Base-by-base conservation (phyloP, 2,888 invertebrate species). In the Cyrtodaria siliqua region DNA sequence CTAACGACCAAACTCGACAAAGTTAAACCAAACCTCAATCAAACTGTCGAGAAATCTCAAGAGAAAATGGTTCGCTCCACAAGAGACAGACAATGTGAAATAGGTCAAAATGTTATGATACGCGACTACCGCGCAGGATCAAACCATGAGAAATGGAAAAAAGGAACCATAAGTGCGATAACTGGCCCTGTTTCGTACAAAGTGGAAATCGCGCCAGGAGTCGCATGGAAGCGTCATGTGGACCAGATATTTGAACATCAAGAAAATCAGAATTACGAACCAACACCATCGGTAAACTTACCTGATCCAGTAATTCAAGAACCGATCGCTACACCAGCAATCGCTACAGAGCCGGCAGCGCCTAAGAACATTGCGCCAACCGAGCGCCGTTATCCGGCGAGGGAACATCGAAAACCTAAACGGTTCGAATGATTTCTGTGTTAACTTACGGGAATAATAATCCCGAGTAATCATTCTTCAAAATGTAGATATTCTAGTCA, bases 101-200 rank as follows among this genome's bases (percentile, higher is more conserved):
- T 38, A 20, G 66, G 72, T 20, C 59, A 63, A 42, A 44, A 26
- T 33, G 59, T 71, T 12, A 23, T 60, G 1, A 49, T 66, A 1
- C 12, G 59, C 20, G 60, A 72, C 33, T 72, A 66, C 26, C 29
- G 72, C 4, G 18, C 23, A 14, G 1, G 29, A 33, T 8, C 33
- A 4, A 12, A 33, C 12, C 29, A 53, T 14, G 50, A 38, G 3
- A 72, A 57, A 53, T 68, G 77, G 72, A 55, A 52, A 12, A 53
- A 61, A 14, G 73, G 73, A n/a, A 62, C 20, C 1, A 53, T 69
- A 3, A 9, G 18, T 9, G 20, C 38, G n/a, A 61, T 62, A 62
- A 56, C 62, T 0, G 74, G 70, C 40, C 73, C 73, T 4, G 61
- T 70, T 6, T 74, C 78, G 2, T 79, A 73, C 33, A 42, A 40